Evolutionary conservation across 2,113 vertebrate genomes (phyloP), one percentile per base, ranked within the genome.

Genomic region (Melozone crissalis): DNA sequence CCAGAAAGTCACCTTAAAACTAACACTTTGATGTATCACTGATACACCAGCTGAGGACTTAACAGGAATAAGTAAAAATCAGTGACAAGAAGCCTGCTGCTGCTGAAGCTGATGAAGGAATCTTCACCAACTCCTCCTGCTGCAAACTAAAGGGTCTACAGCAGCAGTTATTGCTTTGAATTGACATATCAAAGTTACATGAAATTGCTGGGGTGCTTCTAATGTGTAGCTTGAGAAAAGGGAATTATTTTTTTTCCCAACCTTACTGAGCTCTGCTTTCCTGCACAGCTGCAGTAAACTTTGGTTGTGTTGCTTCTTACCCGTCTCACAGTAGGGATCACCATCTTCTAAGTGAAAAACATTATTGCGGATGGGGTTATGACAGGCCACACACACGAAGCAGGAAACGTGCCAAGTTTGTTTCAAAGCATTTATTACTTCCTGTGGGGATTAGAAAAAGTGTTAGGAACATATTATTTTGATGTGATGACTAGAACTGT

Each of bases 261-360:
- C 11, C 30, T 73, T 69, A 21, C 33, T 49, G 44, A 92, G 37
- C 66, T 72, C 46, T 88, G 63, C 46, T 74, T 84, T 59, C 52
- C 49, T 3, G 1, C n/a, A 54, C 58, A 88, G 88, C 63, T 11
- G 3, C 58, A 33, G 21, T 11, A 74, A 59, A 69, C 49, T 62
- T 33, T 23, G 67, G 63, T 69, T 47, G 11, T 47, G 49, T 8
- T 59, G 67, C 67, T 68, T 31, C 97, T 98, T 95, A 99, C 99
- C 99, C n/a, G 95, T 98, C 98, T 99, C 99, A 95, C 99, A 99
- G 98, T 99, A 99, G 31, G 99, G 99, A 89, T 98, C 98, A 3
- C 99, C 99, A 21, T 99, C 99, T 97, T 99, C 99, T 98, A 99
- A 98, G 97, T 99, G 99, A 92, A 99, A 99, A 88, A 98, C 98